A percentile compares a stretch with the other conserved stretches of the same genome.
These are phyloP conservation scores for Dermolepida albohirtum DNA, from an alignment of 2,888 invertebrate genomes.

Conservation along the genomic window DNA sequence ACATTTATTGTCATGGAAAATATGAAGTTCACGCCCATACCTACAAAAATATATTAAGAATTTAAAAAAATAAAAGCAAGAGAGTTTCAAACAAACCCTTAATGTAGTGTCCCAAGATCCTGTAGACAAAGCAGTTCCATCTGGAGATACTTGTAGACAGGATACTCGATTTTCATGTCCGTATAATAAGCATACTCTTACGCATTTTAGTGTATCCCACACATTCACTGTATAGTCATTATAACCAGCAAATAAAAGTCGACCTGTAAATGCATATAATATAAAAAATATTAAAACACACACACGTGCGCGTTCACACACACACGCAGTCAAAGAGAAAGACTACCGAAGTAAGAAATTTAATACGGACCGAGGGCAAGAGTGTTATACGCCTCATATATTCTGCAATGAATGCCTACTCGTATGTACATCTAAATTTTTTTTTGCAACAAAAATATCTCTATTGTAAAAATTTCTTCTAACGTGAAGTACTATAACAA, in stretches of 20 bases:
- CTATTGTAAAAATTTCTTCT: no score
- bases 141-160: constrained; percentile 92
- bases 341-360: no score
- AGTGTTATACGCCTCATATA: no score
- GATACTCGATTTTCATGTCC: constrained; percentile 97
- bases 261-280: constrained; percentile 68
- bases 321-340: no score
- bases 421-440: no score
- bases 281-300: constrained; percentile 8
- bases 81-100: constrained; percentile 68
- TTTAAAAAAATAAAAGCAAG: background rate
- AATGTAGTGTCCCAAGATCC: constrained; percentile 97
- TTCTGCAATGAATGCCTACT: no score
- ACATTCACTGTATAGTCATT: constrained; percentile 98
- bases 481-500: no score
- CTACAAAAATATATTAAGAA: constrained; percentile 49
- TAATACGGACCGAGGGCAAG: no score
- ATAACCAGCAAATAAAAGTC: constrained; percentile 97
- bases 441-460: no score
- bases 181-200: constrained; percentile 88
- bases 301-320: no score
- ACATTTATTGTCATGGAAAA: no score
- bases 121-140: constrained; percentile 96
- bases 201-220: constrained; percentile 97
- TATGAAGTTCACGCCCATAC: constrained; percentile 56